Evolutionary conservation across 64 coral and sea anemone species (phyloP).

Genomic region (Montipora sp.): DNA sequence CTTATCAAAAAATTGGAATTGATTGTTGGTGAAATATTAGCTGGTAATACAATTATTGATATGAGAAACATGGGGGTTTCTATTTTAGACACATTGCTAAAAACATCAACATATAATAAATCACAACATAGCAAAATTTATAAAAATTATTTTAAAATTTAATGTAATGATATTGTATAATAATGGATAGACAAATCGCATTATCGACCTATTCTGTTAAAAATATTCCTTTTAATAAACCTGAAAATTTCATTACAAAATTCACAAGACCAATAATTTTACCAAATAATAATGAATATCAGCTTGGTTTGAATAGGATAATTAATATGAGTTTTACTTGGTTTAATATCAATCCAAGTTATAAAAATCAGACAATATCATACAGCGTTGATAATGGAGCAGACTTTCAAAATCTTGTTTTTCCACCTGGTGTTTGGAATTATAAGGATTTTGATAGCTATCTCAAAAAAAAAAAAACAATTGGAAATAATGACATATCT

Average conservation of each 20-base stretch:
- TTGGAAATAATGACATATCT: too few relatives aligned
- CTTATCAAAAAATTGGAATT: too few relatives aligned
- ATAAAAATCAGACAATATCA: background rate
- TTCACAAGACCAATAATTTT: too few relatives aligned
- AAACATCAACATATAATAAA: background rate
- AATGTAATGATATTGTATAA: background rate
- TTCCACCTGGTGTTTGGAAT: too few relatives aligned
- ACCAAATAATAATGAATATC: too few relatives aligned
- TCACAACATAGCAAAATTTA: background rate
- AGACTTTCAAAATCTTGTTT: too few relatives aligned
- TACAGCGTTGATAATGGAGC: background rate
- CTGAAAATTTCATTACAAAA: too few relatives aligned
- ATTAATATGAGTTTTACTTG: background rate
- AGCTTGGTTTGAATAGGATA: too few relatives aligned
- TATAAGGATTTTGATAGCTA: too few relatives aligned
- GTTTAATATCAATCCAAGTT: background rate
- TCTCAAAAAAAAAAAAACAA: too few relatives aligned
- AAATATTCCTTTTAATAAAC: too few relatives aligned
- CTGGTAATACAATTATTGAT: background rate
- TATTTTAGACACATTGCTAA: background rate
- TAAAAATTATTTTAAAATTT: background rate
- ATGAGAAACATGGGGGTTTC: background rate
- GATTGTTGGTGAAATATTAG: too few relatives aligned
- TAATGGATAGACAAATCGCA: background rate
- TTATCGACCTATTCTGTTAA: background rate